These are phyloP conservation scores for Tineola bisselliella DNA, from an alignment of 2,888 invertebrate species.

Conservation along the genomic window DNA sequence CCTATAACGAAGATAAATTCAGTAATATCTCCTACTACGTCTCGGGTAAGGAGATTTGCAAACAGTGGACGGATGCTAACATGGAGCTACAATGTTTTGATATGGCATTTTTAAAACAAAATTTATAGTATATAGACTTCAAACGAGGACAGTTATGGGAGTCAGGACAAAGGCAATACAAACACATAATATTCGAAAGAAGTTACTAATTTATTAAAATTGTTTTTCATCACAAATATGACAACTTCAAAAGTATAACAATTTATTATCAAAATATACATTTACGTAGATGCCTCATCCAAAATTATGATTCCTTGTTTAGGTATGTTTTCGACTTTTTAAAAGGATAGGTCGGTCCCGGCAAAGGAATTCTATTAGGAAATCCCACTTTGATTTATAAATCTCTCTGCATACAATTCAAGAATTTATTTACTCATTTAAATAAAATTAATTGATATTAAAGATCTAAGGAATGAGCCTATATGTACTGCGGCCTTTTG, in stretches of 20 bases:
- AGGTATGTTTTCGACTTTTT: slow-evolving; percentile 14
- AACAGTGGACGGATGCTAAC: slow-evolving; percentile 13
- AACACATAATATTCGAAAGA: too few species aligned
- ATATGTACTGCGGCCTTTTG: too few species aligned
- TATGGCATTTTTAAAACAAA: too few species aligned
- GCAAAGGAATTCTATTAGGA: slow-evolving; percentile 15
- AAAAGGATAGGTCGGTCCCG: slow-evolving; percentile 14
- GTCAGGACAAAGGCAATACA: too few species aligned
- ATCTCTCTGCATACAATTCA: background rate
- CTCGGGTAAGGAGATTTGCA: slow-evolving; percentile 16
- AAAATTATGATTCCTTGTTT: background rate
- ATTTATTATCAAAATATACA: too few species aligned
- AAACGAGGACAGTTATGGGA: too few species aligned
- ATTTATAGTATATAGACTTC: too few species aligned
- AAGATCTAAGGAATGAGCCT: background rate
- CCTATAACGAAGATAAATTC: slow-evolving; percentile 21
- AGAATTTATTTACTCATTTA: background rate
- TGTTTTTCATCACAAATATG: too few species aligned
- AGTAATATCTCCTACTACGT: slow-evolving; percentile 17
- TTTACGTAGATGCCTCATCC: background rate
- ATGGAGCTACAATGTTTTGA: background rate
- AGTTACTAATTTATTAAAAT: too few species aligned
- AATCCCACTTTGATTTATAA: slow-evolving; percentile 13
- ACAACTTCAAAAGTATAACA: too few species aligned
- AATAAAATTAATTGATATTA: background rate